phyloP scores from a whole-genome alignment of 1,140 invertebrate genomes.

The Papilio machaon region DNA sequence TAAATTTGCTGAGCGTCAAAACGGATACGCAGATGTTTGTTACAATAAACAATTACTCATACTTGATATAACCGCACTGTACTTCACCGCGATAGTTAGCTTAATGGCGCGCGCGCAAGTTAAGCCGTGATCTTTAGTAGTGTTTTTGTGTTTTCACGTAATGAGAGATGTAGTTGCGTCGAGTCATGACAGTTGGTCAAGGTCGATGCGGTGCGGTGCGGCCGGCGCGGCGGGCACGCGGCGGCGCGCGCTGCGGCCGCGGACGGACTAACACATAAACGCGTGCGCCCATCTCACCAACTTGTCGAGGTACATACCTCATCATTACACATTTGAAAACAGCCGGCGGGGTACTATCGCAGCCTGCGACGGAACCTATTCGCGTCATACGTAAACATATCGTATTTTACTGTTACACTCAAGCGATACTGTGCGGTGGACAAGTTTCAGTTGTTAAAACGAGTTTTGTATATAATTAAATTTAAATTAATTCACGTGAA shows the following conservation, averaged over 20 bases:
- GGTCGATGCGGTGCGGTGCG: conserved; percentile 9
- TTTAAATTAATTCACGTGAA: no score
- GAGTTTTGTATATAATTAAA: no score
- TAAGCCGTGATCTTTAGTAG: conserved; percentile 12
- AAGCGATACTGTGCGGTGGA: not conserved
- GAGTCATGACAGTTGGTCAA: conserved; percentile 28
- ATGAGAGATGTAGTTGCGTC: conserved; percentile 28
- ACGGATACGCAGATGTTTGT: conserved; percentile 18
- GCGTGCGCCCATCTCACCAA: conserved; percentile 47
- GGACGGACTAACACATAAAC: conserved; percentile 62
- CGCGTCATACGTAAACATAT: conserved; percentile 46
- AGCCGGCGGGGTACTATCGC: conserved; percentile 36
- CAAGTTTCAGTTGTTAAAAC: not conserved
- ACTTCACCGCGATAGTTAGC: conserved; percentile 16
- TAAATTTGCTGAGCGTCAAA: conserved; percentile 25
- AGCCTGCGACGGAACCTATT: conserved; percentile 40
- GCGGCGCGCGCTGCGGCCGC: conserved; percentile 68
- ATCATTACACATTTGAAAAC: conserved; percentile 57
- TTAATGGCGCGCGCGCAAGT: conserved; percentile 26
- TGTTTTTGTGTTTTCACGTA: conserved; percentile 27
- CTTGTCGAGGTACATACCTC: conserved; percentile 51
- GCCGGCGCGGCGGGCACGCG: not conserved
- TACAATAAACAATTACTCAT: conserved; percentile 14
- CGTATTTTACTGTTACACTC: conserved; percentile 1
- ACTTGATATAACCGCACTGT: conserved; percentile 22